Percentiles rank a stretch among this genome's conserved stretches.
phyloP scores from a whole-genome alignment of 2,888 invertebrate genomes.

The Alviniconcha strummeri region DNA sequence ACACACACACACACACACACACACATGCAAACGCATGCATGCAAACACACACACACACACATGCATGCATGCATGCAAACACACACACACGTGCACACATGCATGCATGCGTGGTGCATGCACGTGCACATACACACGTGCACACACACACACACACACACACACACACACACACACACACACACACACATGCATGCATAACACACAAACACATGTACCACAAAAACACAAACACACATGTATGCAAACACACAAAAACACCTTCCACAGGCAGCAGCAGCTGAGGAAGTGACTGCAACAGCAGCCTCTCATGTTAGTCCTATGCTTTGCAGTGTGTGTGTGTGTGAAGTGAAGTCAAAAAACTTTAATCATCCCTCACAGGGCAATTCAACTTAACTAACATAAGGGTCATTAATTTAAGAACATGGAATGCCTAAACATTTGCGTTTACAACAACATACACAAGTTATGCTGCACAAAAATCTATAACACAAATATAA shows the following conservation, averaged over 20 bases:
- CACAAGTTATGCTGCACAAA: no score
- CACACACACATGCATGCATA: neutral
- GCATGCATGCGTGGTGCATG: neutral
- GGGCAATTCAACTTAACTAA: no score
- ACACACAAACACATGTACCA: constrained; percentile 10
- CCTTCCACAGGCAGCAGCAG: neutral
- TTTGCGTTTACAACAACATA: no score
- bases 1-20: neutral
- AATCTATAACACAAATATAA: no score
- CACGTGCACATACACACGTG: neutral
- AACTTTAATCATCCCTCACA: no score
- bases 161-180: constrained; percentile 2
- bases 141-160: neutral
- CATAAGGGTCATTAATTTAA: no score
- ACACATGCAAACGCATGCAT: neutral
- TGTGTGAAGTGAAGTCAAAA: no score
- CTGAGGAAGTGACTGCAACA: neutral
- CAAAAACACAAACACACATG: constrained; percentile 8
- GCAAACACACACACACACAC: neutral
- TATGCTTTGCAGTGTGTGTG: no score
- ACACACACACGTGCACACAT: neutral
- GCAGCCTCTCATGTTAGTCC: neutral
- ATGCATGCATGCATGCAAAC: neutral
- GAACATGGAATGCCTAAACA: no score
- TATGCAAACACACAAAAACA: neutral